A percentile compares a stretch with the other conserved stretches of the same genome.
These are phyloP conservation scores for Corythaeola cristata DNA, from an alignment of 2,113 vertebrate genomes.

Conservation along the genomic window DNA sequence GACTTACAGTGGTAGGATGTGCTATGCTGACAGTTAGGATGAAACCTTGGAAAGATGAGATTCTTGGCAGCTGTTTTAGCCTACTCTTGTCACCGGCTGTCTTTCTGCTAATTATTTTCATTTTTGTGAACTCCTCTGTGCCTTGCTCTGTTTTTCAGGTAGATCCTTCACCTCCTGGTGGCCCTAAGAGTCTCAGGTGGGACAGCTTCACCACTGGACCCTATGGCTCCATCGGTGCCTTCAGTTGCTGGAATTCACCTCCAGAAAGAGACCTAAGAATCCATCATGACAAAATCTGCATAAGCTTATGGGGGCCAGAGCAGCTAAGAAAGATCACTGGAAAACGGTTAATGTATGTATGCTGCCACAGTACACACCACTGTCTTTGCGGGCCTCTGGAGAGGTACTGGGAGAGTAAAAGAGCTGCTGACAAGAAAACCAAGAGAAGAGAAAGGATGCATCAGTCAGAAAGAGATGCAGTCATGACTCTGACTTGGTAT, in stretches of 20 bases:
- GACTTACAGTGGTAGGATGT: background rate
- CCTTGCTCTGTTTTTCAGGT: background rate
- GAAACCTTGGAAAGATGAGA: background rate
- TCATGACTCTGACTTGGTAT: background rate
- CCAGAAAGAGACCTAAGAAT: background rate
- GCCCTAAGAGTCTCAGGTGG: background rate
- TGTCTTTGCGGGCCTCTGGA: background rate
- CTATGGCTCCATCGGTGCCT: accelerated
- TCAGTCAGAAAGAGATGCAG: background rate
- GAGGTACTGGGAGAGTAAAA: background rate
- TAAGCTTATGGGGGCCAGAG: background rate
- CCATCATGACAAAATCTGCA: background rate
- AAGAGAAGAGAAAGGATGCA: background rate
- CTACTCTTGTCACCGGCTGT: background rate
- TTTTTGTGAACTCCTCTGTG: background rate
- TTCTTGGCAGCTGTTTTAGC: background rate
- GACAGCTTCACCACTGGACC: background rate
- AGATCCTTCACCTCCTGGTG: background rate
- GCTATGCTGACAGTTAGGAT: background rate
- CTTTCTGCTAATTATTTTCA: background rate
- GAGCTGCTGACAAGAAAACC: background rate
- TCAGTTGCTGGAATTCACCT: background rate
- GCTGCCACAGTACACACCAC: background rate
- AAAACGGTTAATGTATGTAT: background rate
- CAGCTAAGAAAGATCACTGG: background rate